Evolutionary conservation across 1,140 invertebrate species (phyloP), one percentile per base, ranked within the genome.

Genomic region (Onthophagus taurus): DNA sequence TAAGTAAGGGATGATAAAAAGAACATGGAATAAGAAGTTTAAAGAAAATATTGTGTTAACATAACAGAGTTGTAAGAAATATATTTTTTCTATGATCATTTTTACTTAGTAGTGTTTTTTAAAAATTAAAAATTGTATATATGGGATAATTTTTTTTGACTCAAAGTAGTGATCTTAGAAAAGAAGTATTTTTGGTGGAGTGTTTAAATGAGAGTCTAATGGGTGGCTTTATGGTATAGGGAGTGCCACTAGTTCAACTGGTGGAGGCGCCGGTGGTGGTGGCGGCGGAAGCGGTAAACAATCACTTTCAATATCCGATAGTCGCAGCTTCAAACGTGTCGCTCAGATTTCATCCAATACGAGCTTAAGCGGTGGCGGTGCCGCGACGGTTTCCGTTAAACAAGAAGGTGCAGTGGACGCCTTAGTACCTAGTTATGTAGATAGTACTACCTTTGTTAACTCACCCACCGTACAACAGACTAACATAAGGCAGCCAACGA

Each of bases 361-460:
- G 34, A 55, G 50, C 29, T 45, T 54, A 9, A 53, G 50, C n/a
- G 50, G 53, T 37, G 53, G 49, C 24, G 21, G 34, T 31, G 41
- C 31, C 6, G 55, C 49, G 35, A 53, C 61, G 29, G 54, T 66
- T 12, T 59, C 60, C n/a, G 70, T 76, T 4, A 77, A 77, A 54
- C 74, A 74, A 21, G 74, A 77, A 49, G 54, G 49, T 45, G 41
- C 48, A 29, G 59, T 72, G 3, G 74, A 75, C 44, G 70, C 65
- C 44, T 49, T 75, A n/a, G 70, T 74, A 19, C 53, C 72, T 4
- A 69, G 70, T 48, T 75, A 74, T 47, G 74, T 76, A 14, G 74
- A 76, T 57, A 75, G 73, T 12, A 77, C 74, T 17, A 77, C 74
- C 11, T 77, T 75, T 53, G 52, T 75, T 30, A 69, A 69, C 56